Evolutionary conservation across 1,140 invertebrate species (phyloP), one percentile per base, ranked within the genome.

Genomic region (Latrodectus geometricus): DNA sequence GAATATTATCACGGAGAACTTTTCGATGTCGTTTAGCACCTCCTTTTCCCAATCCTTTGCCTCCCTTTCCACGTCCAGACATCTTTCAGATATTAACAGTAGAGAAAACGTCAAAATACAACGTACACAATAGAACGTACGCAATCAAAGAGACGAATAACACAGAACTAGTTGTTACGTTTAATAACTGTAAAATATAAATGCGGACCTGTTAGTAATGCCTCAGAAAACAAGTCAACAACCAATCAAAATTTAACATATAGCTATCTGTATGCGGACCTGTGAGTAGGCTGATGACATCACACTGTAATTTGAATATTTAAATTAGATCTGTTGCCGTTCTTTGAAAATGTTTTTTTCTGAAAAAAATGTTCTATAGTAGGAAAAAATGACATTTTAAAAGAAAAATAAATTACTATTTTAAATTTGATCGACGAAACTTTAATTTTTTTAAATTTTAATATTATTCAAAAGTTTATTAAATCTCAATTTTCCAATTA

Each of bases 1-100:
- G 93, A 92, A 95, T 95, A 90, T 95, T 95, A 91, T 95, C 95
- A 88, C 93, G 90, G 15, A 94, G 89, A 91, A 93, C 91, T 89
- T 91, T 91, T n/a, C 91, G 87, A 89, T 91, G 91, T 88, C 91
- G 90, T 82, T 91, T 91, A 68, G 91, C 91, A 83, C 91, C 91
- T 86, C 91, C 91, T 88, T 91, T 91, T 79, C 91, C 91, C n/a
- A 91, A 81, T 69, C 91, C 91, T 87, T 91, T 91, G n/a, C 91
- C 91, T 81, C 91, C 91, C 89, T 91, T 91, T 73, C 91, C 91
- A 83, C 91, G 90, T 66, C 91, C 91, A 88, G 91, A 91, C 90
- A 91, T 91, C 23, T 50, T 89, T 66, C 23, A 70, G 11, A 14
- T 4, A 61, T 61, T 14, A 61, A 61, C 8, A 61, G 5, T 5